These are phyloP conservation scores for Podarcis siculus DNA, from an alignment of 2,797 vertebrate species.

Conservation along the genomic window DNA sequence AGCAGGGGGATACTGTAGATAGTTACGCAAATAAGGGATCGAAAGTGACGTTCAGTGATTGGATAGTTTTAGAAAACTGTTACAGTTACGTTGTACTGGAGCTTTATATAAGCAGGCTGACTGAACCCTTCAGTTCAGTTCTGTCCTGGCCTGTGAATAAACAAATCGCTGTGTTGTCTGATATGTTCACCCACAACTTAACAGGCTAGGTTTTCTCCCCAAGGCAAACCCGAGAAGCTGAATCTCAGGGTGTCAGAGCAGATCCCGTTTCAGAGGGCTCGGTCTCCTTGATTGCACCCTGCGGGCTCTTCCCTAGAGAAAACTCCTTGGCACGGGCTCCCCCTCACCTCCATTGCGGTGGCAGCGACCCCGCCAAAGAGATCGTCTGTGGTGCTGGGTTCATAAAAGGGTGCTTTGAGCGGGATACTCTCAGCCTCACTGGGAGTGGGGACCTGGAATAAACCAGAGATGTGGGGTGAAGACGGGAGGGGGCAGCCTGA, in stretches of 20 bases:
- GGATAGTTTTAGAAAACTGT: too few relatives aligned
- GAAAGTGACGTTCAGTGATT: too few relatives aligned
- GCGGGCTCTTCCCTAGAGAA: neutral
- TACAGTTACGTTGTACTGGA: too few relatives aligned
- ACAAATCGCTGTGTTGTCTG: too few relatives aligned
- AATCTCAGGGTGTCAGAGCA: neutral
- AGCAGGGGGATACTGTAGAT: too few relatives aligned
- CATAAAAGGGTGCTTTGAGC: constrained; percentile 70
- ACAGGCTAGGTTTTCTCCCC: neutral
- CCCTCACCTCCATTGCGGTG: neutral
- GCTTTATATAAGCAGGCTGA: too few relatives aligned
- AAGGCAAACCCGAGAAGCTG: neutral
- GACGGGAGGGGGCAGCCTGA: neutral
- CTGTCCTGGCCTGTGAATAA: too few relatives aligned
- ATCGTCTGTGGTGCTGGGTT: constrained; percentile 17
- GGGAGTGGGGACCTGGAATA: constrained; percentile 3
- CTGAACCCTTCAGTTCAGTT: too few relatives aligned
- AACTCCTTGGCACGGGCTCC: too few relatives aligned
- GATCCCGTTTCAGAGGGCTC: neutral
- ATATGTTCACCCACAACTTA: too few relatives aligned
- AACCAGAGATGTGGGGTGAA: constrained; percentile 1
- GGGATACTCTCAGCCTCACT: constrained; percentile 54
- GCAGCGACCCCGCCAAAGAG: constrained; percentile 59
- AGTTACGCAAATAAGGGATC: too few relatives aligned
- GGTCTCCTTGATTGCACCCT: neutral